Evolutionary conservation across 1,140 invertebrate species (phyloP), one percentile per base, ranked within the genome.

Genomic region (Coenobita brevimanus): DNA sequence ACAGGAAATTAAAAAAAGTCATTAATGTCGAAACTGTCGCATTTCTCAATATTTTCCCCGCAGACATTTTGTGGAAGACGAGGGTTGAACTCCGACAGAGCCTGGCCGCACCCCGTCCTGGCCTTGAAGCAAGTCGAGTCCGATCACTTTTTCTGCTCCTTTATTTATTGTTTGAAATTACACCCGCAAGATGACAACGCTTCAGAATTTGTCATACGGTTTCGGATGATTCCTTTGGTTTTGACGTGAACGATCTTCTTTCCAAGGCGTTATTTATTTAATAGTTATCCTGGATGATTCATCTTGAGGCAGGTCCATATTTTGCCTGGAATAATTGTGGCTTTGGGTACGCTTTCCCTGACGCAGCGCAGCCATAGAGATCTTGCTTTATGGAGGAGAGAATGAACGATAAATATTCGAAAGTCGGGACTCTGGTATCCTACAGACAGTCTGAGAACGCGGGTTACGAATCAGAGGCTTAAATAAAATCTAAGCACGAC

Each of bases 131-230:
- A 82, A 71, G 30, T 82, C 80, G 50, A 50, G 62, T 69, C 80
- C 41, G 80, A 71, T 71, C 54, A 71, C 36, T 82, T 71, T 82
- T 71, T 82, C 36, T 41, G 33, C 36, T 71, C 30, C 80, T 62
- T 82, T 82, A 82, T 82, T 82, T 82, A 82, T 82, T 46, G 64
- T 71, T 82, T n/a, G 80, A 71, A 82, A 82, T 82, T 71, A 69
- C 80, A 82, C 64, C 80, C 80, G 80, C 80, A 82, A 50, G 62
- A 67, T 71, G 80, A 82, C 62, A 71, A 71, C 80, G 41, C 41
- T 10, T 75, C 36, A n/a, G 24, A 43, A 50, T 50, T 50, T 50
- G 46, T 50, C 46, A 50, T 50, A 50, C 46, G 46, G 6, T 50
- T 50, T 50, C 46, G 46, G 46, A 50, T 50, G 46, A 50, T 50